Conservation (phyloP, 1,140 invertebrate species). For the Micrasema minimum region DNA sequence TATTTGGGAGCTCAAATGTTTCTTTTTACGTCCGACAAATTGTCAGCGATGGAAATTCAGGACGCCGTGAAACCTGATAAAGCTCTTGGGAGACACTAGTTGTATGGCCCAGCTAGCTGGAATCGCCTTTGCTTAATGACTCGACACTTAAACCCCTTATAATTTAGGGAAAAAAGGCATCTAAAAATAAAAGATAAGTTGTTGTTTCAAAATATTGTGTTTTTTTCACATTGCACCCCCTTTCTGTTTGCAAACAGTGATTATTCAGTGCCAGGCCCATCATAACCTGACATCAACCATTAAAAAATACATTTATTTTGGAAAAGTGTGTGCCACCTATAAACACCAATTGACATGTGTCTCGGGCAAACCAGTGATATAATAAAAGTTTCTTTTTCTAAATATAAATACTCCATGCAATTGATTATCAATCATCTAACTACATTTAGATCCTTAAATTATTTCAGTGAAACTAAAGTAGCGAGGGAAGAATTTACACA, state of each 20-base stretch:
- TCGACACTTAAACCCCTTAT: too few species aligned
- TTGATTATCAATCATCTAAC: conserved; percentile 14
- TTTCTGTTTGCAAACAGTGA: background rate
- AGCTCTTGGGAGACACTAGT: too few species aligned
- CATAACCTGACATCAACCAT: background rate
- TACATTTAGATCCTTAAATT: conserved; percentile 10
- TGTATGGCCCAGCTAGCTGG: too few species aligned
- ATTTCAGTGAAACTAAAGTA: background rate
- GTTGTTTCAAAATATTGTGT: too few species aligned
- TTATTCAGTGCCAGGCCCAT: too few species aligned
- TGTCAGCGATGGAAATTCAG: too few species aligned
- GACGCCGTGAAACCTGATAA: too few species aligned
- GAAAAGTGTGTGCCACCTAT: conserved; percentile 8
- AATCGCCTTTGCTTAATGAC: too few species aligned
- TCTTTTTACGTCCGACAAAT: too few species aligned
- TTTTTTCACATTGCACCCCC: background rate
- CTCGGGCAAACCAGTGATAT: conserved; percentile 25
- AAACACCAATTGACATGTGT: conserved; percentile 27
- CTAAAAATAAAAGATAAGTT: too few species aligned
- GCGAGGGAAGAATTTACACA: background rate
- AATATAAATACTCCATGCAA: conserved; percentile 15
- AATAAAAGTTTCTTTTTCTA: conserved; percentile 1
- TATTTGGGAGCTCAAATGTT: too few species aligned
- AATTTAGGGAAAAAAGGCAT: too few species aligned
- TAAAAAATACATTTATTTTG: conserved; percentile 9